Percentiles rank a stretch among this genome's conserved stretches.
These are phyloP conservation scores for Bradypodion ventrale DNA, from an alignment of 2,797 vertebrate genomes.

Conservation along the genomic window DNA sequence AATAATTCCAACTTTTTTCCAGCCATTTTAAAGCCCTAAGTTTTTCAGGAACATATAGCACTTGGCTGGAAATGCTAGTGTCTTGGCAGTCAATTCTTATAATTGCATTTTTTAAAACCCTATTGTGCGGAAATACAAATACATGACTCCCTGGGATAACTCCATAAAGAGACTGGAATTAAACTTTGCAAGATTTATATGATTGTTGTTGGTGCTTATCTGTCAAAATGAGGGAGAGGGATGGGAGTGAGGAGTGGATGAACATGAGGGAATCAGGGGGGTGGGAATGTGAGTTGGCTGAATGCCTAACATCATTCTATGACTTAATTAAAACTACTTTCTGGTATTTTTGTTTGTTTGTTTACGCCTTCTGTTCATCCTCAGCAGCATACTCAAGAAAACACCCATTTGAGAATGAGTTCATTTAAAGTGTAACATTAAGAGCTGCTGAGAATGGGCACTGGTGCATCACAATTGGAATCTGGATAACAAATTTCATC, in stretches of 20 bases:
- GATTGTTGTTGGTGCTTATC: constrained; percentile 6
- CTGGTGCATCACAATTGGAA: not conserved
- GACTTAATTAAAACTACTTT: not conserved
- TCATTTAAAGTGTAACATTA: not conserved
- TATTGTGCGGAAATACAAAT: not conserved
- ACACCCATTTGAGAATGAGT: not conserved
- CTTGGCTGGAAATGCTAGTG: not conserved
- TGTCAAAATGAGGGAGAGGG: not conserved
- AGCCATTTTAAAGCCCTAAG: not conserved
- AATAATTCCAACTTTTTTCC: constrained; percentile 10
- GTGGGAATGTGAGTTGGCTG: not conserved
- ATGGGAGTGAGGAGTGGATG: not conserved
- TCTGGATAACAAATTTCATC: too few relatives aligned
- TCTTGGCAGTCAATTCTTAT: constrained; percentile 6
- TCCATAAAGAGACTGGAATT: constrained; percentile 19
- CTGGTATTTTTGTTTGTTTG: not conserved
- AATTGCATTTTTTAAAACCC: constrained; percentile 29
- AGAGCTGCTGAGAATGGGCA: not conserved
- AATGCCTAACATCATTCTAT: not conserved
- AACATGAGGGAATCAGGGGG: not conserved
- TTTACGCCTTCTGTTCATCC: not conserved
- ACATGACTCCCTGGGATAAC: not conserved
- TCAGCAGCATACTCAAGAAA: not conserved
- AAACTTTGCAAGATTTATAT: not conserved
- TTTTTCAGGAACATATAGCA: constrained; percentile 12